Evolutionary conservation across 2,113 vertebrate species (phyloP).

Genomic region (Lutjanus erythropterus): DNA sequence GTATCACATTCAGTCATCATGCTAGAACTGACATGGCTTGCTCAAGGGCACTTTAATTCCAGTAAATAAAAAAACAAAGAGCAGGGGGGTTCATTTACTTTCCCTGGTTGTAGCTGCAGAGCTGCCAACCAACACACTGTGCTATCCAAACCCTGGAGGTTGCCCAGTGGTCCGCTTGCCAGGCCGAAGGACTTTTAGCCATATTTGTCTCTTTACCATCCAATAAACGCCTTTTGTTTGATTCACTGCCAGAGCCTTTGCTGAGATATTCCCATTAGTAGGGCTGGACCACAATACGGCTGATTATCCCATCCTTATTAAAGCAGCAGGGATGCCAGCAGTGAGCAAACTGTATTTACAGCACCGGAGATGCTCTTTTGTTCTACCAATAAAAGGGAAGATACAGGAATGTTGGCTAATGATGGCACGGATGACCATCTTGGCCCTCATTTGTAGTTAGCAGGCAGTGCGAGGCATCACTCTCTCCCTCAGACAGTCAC

Average conservation of each 20-base stretch:
- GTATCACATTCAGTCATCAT: not conserved
- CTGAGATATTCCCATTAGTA: conserved; percentile 66
- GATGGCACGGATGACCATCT: conserved; percentile 60
- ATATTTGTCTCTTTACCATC: conserved; percentile 46
- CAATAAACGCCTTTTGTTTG: conserved; percentile 55
- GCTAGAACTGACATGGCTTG: not conserved
- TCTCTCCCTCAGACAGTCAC: conserved; percentile 31
- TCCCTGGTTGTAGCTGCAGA: conserved; percentile 3
- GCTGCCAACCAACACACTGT: conserved; percentile 39
- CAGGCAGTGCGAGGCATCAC: conserved; percentile 38
- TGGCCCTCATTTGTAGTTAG: conserved; percentile 57
- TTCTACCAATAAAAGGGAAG: conserved; percentile 58
- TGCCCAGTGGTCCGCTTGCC: conserved; percentile 48
- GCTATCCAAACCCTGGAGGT: conserved; percentile 54
- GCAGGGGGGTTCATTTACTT: conserved; percentile 28
- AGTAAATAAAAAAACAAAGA: conserved; percentile 18
- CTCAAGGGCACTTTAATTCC: conserved; percentile 43
- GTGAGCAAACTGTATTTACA: conserved; percentile 47
- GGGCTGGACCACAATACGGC: conserved; percentile 57
- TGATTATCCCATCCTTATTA: conserved; percentile 71
- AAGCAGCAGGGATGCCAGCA: conserved; percentile 49
- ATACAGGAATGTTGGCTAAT: conserved; percentile 69
- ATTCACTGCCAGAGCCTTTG: conserved; percentile 60
- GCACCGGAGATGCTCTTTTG: conserved; percentile 57
- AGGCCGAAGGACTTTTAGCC: conserved; percentile 43